phyloP scores from a whole-genome alignment of 2,888 invertebrate genomes.

The Pemphredon lugubris region DNA sequence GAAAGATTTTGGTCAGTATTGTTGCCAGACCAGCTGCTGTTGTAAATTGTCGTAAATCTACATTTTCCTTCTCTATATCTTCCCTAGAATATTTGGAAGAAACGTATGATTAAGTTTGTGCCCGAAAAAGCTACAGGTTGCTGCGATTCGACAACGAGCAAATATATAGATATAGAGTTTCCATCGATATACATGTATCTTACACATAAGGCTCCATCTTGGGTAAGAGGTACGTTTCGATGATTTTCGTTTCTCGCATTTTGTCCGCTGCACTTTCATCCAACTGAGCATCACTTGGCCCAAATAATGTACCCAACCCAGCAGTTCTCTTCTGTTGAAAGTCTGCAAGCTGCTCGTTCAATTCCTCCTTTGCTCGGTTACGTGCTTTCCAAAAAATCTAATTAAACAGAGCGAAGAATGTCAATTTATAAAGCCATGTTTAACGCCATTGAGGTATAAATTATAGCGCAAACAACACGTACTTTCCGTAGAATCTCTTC shows the following conservation, averaged over 20 bases:
- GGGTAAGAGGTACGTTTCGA: slow-evolving; percentile 88
- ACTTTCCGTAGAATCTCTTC: slow-evolving; percentile 94
- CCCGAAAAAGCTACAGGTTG: no score
- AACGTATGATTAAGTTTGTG: no score
- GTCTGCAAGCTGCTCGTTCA: slow-evolving; percentile 90
- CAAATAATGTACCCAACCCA: slow-evolving; percentile 94
- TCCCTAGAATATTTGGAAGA: slow-evolving; percentile 80
- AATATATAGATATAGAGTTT: background rate
- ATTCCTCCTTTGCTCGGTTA: slow-evolving; percentile 90
- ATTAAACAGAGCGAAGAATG: slow-evolving; percentile 2
- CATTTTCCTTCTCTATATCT: slow-evolving; percentile 85
- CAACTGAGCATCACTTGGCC: slow-evolving; percentile 90
- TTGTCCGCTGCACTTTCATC: slow-evolving; percentile 91
- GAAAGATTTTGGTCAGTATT: slow-evolving; percentile 89
- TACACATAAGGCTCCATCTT: slow-evolving; percentile 87
- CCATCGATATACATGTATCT: slow-evolving; percentile 69
- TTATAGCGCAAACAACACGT: slow-evolving; percentile 34
- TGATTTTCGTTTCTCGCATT: slow-evolving; percentile 88
- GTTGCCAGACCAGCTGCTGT: slow-evolving; percentile 91
- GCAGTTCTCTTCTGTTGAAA: slow-evolving; percentile 94
- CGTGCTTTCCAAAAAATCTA: slow-evolving; percentile 93
- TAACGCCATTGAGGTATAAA: background rate
- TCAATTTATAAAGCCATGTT: background rate
- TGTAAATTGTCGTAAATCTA: slow-evolving; percentile 85
- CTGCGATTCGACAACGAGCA: no score